Conservation (phyloP, 2,113 vertebrate species). For the Cryptomyrus ogoouensis region DNA sequence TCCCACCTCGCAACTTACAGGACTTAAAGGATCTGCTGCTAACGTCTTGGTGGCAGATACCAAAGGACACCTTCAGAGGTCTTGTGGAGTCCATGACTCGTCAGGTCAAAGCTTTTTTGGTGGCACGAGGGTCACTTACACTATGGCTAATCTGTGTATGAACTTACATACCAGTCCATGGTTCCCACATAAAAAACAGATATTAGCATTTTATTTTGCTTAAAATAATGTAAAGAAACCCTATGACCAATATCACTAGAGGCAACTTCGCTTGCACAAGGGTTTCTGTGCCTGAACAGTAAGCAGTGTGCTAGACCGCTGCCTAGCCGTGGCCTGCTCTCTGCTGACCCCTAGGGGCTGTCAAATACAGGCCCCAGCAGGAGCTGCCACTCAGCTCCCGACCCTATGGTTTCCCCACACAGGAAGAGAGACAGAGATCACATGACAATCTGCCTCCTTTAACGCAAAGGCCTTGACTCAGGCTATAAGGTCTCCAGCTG, state of each 20-base stretch:
- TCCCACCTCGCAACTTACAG: background rate
- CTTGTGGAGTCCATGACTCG: background rate
- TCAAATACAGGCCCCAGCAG: conserved; percentile 28
- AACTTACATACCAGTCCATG: background rate
- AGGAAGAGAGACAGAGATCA: background rate
- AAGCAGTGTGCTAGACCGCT: conserved; percentile 24
- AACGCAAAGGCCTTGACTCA: background rate
- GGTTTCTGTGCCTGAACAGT: conserved; percentile 21
- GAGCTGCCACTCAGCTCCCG: conserved; percentile 25
- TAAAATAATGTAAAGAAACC: background rate
- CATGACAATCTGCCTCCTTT: background rate
- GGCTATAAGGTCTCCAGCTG: background rate
- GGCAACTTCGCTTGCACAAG: background rate
- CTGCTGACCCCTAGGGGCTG: conserved; percentile 45
- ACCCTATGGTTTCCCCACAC: background rate
- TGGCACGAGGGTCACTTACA: too few relatives aligned
- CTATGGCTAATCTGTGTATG: background rate
- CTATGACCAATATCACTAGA: background rate
- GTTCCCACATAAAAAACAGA: background rate
- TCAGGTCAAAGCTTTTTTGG: background rate
- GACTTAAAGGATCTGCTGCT: background rate
- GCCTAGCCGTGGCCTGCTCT: background rate
- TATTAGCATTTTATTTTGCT: background rate
- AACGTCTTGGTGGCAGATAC: background rate
- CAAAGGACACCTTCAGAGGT: background rate